Percentiles rank a stretch among this genome's conserved stretches.
Evolutionary conservation across 2,797 vertebrate species (phyloP).

Genomic region (Squalus acanthias): DNA sequence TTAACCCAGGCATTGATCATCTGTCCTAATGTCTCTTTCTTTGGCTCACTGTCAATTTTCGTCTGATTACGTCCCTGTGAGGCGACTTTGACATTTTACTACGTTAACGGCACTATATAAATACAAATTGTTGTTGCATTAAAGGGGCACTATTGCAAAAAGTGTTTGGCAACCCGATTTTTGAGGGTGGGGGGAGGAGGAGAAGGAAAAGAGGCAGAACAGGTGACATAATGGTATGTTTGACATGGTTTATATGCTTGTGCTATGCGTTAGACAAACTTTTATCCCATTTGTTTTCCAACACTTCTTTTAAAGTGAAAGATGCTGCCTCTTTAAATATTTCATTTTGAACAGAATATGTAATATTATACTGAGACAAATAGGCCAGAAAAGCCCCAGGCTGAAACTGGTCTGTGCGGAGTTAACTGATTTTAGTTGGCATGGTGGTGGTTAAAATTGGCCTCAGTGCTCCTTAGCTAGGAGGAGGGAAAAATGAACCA

Average conservation of each 20-base stretch:
- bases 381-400: background rate
- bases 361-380: background rate
- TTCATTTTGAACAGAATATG: background rate
- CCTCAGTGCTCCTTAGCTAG: too few relatives aligned
- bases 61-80: too few relatives aligned
- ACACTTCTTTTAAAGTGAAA: background rate
- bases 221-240: too few relatives aligned
- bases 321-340: background rate
- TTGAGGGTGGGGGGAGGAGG: background rate
- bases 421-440: background rate
- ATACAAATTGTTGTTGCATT: background rate
- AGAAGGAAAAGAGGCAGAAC: background rate
- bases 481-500: too few relatives aligned
- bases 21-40: too few relatives aligned
- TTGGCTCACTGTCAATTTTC: too few relatives aligned
- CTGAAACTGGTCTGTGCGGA: too few relatives aligned
- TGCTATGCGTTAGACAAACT: too few relatives aligned
- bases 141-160: background rate
- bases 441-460: background rate
- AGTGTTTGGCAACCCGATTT: background rate
- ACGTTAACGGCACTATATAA: too few relatives aligned
- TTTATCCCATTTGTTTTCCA: background rate
- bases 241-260: background rate
- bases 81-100: too few relatives aligned
- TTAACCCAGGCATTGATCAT: too few relatives aligned